A percentile compares a stretch with the other conserved stretches of the same genome.
Conservation (phyloP, 1,140 invertebrate genomes). For the Halyomorpha halys region DNA sequence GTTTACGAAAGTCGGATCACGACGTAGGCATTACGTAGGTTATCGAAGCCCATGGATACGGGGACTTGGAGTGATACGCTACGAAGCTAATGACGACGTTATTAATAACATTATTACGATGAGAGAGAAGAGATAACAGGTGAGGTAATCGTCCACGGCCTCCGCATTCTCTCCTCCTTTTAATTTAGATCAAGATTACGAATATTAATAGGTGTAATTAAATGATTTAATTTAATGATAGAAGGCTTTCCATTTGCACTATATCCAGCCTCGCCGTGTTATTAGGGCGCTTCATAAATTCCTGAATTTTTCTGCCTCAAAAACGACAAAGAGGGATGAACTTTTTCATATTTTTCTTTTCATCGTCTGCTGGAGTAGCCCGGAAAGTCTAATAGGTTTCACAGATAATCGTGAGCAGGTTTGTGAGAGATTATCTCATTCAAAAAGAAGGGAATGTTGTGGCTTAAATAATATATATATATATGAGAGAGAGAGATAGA, state of each 20-base stretch:
- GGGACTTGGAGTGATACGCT: background rate
- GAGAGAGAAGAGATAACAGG: constrained; percentile 6
- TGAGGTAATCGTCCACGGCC: constrained; percentile 12
- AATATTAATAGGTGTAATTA: constrained; percentile 29
- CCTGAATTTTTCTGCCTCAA: constrained; percentile 7
- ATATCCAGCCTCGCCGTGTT: constrained; percentile 19
- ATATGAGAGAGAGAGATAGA: too few species aligned
- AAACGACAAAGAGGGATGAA: background rate
- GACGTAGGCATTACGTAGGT: too few species aligned
- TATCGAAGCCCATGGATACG: too few species aligned
- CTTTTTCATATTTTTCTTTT: too few species aligned
- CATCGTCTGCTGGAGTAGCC: too few species aligned
- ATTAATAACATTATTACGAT: constrained; percentile 26
- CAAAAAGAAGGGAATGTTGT: too few species aligned
- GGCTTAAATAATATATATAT: too few species aligned
- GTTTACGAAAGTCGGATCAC: too few species aligned
- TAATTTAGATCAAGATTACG: constrained; percentile 29
- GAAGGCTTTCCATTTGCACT: constrained; percentile 27
- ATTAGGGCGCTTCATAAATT: constrained; percentile 17
- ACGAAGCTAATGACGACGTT: constrained; percentile 21
- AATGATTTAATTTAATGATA: constrained; percentile 29
- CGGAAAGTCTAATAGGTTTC: too few species aligned
- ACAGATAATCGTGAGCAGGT: too few species aligned
- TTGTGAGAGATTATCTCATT: too few species aligned
- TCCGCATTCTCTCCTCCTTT: constrained; percentile 17